These are phyloP conservation scores for Psittacula cyanocephala DNA, from an alignment of 2,113 vertebrate genomes.

Conservation along the genomic window DNA sequence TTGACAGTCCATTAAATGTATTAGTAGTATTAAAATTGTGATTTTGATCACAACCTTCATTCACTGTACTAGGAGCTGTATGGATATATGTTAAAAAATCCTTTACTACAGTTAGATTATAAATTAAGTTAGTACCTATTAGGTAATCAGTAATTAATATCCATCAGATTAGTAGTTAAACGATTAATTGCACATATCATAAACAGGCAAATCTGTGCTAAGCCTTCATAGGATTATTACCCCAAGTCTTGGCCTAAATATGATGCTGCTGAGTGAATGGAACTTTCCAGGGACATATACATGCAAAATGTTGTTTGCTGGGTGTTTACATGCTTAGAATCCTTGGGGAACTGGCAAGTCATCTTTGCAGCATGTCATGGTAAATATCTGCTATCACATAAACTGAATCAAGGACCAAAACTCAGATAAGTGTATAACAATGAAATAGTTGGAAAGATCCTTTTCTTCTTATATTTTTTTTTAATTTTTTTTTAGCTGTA, in stretches of 20 bases:
- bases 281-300: neutral
- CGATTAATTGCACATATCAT: neutral
- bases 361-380: neutral
- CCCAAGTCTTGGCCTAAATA: neutral
- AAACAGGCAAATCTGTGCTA: neutral
- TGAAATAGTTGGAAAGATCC: neutral
- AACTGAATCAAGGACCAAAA: neutral
- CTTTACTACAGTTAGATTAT: neutral
- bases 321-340: neutral
- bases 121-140: neutral
- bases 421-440: neutral
- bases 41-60: neutral
- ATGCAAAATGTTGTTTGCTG: neutral
- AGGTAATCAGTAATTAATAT: neutral
- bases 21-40: neutral
- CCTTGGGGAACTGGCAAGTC: neutral
- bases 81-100: neutral
- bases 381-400: neutral
- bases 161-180: neutral
- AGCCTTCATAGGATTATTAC: neutral
- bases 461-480: neutral
- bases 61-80: neutral
- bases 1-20: conserved; percentile 19
- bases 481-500: neutral
- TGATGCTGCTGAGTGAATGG: neutral